Evolutionary conservation across 2,797 vertebrate species (phyloP).

Genomic region (Sorex maritimensis): DNA sequence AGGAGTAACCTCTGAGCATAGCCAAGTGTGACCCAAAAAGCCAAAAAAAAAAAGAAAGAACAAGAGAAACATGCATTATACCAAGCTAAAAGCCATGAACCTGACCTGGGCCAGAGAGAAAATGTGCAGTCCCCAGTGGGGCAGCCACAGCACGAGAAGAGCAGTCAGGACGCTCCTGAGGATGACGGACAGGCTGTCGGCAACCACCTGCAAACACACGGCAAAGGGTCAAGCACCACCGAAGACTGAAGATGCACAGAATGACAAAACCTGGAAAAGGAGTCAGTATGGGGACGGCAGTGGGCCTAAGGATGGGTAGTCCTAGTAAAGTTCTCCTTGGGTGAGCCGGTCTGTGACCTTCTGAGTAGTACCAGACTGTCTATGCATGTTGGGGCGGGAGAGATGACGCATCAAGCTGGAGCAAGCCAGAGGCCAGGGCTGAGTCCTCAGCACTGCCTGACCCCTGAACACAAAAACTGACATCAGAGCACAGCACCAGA

Average conservation of each 20-base stretch:
- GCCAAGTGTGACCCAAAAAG: no score
- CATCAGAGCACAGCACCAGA: no score
- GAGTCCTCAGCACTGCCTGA: no score
- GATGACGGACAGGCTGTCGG: conserved; percentile 96
- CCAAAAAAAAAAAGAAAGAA: background rate
- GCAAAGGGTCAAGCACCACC: background rate
- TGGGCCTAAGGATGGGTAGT: background rate
- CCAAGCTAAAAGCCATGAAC: background rate
- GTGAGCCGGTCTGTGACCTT: background rate
- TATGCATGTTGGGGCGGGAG: background rate
- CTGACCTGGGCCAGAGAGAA: conserved; percentile 96
- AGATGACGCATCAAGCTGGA: no score
- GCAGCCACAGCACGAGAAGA: conserved; percentile 93
- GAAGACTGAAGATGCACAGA: conserved; percentile 52
- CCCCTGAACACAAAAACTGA: no score
- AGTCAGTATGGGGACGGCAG: background rate
- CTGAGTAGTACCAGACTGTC: background rate
- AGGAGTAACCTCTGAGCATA: no score
- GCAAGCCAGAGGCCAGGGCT: no score
- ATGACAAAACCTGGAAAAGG: background rate
- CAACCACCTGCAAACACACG: conserved; percentile 91
- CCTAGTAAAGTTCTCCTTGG: conserved; percentile 25
- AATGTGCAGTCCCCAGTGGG: conserved; percentile 96
- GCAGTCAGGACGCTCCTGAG: conserved; percentile 95
- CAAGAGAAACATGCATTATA: conserved; percentile 19